A percentile compares a stretch with the other conserved stretches of the same genome.
Conservation (phyloP, 1,140 invertebrate species). For the Lordiphosa clarofinis region DNA sequence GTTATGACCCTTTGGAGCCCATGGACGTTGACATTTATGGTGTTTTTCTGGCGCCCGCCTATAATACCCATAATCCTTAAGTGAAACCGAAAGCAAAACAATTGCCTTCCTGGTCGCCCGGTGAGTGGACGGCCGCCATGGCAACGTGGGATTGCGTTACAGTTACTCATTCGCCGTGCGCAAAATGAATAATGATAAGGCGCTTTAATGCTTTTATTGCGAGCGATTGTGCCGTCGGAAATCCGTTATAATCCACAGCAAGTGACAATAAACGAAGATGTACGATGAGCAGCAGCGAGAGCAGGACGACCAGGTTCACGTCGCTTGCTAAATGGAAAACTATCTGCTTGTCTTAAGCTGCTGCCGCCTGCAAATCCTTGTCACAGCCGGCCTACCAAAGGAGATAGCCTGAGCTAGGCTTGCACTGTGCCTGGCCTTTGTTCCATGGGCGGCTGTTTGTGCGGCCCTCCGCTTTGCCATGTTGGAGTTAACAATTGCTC, state of each 20-base stretch:
- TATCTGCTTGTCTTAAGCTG: conserved; percentile 50
- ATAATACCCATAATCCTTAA: conserved; percentile 70
- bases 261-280: conserved; percentile 74
- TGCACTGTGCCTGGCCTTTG: conserved; percentile 12
- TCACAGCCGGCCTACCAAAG: conserved; percentile 20
- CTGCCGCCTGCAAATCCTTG: conserved; percentile 26
- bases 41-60: conserved; percentile 42
- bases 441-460: background rate
- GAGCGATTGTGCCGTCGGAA: conserved; percentile 64
- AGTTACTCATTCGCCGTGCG: conserved; percentile 55
- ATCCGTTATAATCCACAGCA: conserved; percentile 76
- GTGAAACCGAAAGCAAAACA: conserved; percentile 27
- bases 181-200: conserved; percentile 75
- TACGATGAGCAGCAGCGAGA: conserved; percentile 10
- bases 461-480: background rate
- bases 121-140: background rate
- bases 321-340: conserved; percentile 46
- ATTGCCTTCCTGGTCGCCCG: background rate
- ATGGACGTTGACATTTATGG: conserved; percentile 64
- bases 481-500: conserved; percentile 23
- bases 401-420: background rate
- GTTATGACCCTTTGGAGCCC: conserved; percentile 18
- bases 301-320: background rate
- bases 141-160: background rate
- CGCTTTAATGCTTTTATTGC: conserved; percentile 72